A percentile compares a stretch with the other conserved stretches of the same genome.
phyloP scores from a whole-genome alignment of 2,113 vertebrate genomes.

The Phrynocephalus versicolor region DNA sequence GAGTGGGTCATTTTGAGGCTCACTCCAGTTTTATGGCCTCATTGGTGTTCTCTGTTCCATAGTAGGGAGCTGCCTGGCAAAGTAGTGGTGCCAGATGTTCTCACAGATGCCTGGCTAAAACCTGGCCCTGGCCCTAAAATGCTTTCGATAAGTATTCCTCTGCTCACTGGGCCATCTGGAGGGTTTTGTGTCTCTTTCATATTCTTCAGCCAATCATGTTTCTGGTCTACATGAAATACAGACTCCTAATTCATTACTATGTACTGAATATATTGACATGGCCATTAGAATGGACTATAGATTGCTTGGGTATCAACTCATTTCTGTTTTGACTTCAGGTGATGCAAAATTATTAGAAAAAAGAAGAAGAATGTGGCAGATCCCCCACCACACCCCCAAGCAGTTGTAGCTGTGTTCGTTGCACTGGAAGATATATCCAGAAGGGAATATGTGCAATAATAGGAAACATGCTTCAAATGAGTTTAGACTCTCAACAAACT shows the following conservation, averaged over 20 bases:
- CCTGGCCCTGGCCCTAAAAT: not conserved
- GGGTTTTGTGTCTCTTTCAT: not conserved
- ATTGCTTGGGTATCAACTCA: slow-evolving; percentile 46
- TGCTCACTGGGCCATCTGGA: slow-evolving; percentile 3
- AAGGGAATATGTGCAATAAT: not conserved
- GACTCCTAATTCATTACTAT: not conserved
- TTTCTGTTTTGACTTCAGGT: slow-evolving; percentile 52
- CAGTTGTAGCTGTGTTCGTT: slow-evolving; percentile 39
- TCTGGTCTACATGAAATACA: not conserved
- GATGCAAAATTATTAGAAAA: slow-evolving; percentile 56
- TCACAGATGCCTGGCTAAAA: not conserved
- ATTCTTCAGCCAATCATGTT: not conserved
- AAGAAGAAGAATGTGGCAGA: slow-evolving; percentile 7
- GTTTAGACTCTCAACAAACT: not conserved
- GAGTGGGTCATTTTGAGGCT: not conserved
- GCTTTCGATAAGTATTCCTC: not conserved
- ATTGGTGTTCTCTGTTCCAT: not conserved
- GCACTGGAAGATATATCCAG: slow-evolving; percentile 5
- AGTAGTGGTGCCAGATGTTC: not conserved
- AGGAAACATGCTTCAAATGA: not conserved
- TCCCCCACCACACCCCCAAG: slow-evolving; percentile 51
- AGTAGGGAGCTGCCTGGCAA: not conserved
- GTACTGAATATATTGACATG: slow-evolving; percentile 28
- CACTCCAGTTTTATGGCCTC: not conserved
- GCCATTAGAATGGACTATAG: slow-evolving; percentile 7